phyloP scores from a whole-genome alignment of 2,888 invertebrate genomes.

The Epinotia bilunana region DNA sequence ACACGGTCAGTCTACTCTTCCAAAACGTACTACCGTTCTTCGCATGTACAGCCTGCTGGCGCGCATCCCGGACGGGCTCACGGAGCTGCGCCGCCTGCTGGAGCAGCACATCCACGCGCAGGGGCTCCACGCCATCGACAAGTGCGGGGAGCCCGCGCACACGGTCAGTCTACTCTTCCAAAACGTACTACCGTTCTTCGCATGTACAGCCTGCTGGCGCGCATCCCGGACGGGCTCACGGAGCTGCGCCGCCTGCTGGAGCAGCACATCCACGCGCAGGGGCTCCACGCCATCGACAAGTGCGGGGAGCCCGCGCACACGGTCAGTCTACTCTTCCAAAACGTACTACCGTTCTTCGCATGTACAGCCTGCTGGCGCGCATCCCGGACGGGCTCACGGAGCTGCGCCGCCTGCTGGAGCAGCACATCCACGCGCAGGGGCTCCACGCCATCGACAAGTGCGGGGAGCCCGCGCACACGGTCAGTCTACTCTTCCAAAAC shows the following conservation, averaged over 20 bases:
- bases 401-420: conserved; percentile 93
- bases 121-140: conserved; percentile 96
- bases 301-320: conserved; percentile 96
- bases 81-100: conserved; percentile 93
- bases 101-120: conserved; percentile 97
- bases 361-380: conserved; percentile 97
- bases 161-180: conserved; percentile 83
- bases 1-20: conserved; percentile 85
- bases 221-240: conserved; percentile 95
- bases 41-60: conserved; percentile 98
- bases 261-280: conserved; percentile 96
- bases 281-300: conserved; percentile 96
- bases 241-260: conserved; percentile 95
- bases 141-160: conserved; percentile 95
- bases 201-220: conserved; percentile 97
- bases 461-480: conserved; percentile 95
- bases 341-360: conserved; percentile 85
- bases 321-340: conserved; percentile 72
- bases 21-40: no score
- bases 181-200: conserved; percentile 76
- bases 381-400: conserved; percentile 96
- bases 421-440: conserved; percentile 96
- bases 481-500: conserved; percentile 60
- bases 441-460: conserved; percentile 97
- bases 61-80: conserved; percentile 95